Evolutionary conservation across 2,888 invertebrate genomes (phyloP).

Genomic region (Steinernema scapterisci): DNA sequence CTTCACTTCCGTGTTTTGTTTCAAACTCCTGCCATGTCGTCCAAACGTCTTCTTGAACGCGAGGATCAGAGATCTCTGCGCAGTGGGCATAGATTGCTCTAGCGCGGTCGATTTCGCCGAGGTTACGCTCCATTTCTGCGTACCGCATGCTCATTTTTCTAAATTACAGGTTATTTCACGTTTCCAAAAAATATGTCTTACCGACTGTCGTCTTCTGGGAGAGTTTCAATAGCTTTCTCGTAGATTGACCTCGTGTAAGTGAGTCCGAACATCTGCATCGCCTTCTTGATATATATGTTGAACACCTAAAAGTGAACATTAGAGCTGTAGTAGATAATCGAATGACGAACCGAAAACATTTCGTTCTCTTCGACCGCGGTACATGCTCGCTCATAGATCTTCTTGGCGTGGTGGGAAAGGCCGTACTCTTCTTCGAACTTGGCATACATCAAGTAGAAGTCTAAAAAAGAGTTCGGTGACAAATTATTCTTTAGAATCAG

Average conservation of each 20-base stretch:
- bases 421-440: conserved; percentile 98
- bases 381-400: conserved; percentile 95
- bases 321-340: not conserved
- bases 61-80: conserved; percentile 97
- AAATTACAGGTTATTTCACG: conserved; percentile 12
- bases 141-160: conserved; percentile 85
- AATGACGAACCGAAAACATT: conserved; percentile 83
- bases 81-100: conserved; percentile 96
- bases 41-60: conserved; percentile 92
- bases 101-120: conserved; percentile 97
- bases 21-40: conserved; percentile 99
- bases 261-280: conserved; percentile 94
- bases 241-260: conserved; percentile 96
- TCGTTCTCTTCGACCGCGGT: conserved; percentile 87
- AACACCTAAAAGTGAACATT: conserved; percentile 76
- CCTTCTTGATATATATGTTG: conserved; percentile 96
- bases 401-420: conserved; percentile 94
- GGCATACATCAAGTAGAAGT: conserved; percentile 89
- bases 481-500: not conserved
- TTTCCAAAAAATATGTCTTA: conserved; percentile 49
- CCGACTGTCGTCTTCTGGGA: conserved; percentile 84
- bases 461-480: conserved; percentile 58
- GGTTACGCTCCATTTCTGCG: conserved; percentile 94
- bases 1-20: conserved; percentile 97
- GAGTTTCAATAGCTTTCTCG: conserved; percentile 91